phyloP scores from a whole-genome alignment of 2,113 vertebrate species.

The Meriones unguiculatus region DNA sequence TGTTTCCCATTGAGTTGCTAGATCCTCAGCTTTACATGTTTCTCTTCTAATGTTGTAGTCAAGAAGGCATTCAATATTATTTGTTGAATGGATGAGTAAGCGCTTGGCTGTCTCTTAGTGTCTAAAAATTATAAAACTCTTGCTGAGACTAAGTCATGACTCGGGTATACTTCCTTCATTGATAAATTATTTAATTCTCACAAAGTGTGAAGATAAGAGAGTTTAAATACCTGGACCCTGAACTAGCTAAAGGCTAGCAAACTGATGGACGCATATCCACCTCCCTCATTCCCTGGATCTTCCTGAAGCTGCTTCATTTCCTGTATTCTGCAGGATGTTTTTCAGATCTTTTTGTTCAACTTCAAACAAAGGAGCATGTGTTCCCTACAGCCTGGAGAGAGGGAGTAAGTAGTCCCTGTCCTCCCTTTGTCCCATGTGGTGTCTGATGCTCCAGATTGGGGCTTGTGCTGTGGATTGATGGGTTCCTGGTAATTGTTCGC shows the following conservation, averaged over 20 bases:
- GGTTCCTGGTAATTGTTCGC: not conserved
- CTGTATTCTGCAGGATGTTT: not conserved
- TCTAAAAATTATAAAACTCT: not conserved
- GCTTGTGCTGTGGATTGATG: not conserved
- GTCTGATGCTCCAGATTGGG: not conserved
- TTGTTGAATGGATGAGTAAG: slow-evolving; percentile 13
- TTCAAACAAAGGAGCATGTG: not conserved
- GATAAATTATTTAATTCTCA: not conserved
- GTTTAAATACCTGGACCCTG: not conserved
- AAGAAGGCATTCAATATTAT: not conserved
- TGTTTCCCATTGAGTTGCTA: not conserved
- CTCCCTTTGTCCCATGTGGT: not conserved
- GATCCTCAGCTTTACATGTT: not conserved
- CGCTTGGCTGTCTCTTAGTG: not conserved
- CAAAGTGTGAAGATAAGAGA: not conserved
- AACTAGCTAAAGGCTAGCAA: not conserved
- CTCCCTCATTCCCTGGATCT: not conserved
- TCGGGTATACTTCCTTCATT: not conserved
- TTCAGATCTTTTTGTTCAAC: not conserved
- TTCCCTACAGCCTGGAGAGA: not conserved
- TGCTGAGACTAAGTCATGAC: not conserved
- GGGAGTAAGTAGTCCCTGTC: not conserved
- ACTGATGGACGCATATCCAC: not conserved
- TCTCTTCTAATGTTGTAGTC: not conserved
- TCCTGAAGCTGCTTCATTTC: not conserved